Conservation (phyloP, 2,797 vertebrate species). For the Amphiprion clarkii region DNA sequence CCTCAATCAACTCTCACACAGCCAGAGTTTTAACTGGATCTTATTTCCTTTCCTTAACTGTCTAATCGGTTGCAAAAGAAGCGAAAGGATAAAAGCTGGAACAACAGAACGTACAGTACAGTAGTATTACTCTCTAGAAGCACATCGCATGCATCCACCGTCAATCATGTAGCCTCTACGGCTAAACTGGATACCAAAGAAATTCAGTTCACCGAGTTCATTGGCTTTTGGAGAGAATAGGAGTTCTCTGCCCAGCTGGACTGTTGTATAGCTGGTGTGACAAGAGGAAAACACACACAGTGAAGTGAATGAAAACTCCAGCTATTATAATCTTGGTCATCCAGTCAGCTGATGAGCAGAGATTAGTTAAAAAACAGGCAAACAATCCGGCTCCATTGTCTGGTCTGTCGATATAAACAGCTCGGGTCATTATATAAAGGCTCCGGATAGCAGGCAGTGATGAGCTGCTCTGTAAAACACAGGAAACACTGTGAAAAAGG, state of each 20-base stretch:
- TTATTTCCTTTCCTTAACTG: neutral
- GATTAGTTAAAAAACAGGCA: conserved; percentile 60
- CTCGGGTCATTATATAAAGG: conserved; percentile 74
- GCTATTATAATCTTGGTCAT: conserved; percentile 76
- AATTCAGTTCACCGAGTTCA: conserved; percentile 47
- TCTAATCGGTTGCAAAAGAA: neutral
- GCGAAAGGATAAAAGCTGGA: neutral
- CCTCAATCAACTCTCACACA: too few species aligned
- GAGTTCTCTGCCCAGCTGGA: conserved; percentile 22
- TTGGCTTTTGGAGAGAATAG: conserved; percentile 3
- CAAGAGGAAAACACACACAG: conserved; percentile 34
- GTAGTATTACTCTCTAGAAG: neutral
- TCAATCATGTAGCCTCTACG: neutral
- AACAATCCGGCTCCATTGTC: conserved; percentile 80
- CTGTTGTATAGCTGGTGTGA: conserved; percentile 35
- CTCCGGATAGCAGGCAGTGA: conserved; percentile 72
- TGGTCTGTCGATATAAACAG: conserved; percentile 76
- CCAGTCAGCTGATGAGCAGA: conserved; percentile 79
- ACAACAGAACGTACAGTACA: neutral
- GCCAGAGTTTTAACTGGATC: neutral
- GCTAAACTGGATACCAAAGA: neutral
- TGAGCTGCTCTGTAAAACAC: conserved; percentile 78
- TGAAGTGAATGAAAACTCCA: conserved; percentile 65
- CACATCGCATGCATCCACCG: neutral
- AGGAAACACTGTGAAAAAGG: conserved; percentile 81